Evolutionary conservation across 2,113 vertebrate genomes (phyloP).

Genomic region (Suricata suricatta): DNA sequence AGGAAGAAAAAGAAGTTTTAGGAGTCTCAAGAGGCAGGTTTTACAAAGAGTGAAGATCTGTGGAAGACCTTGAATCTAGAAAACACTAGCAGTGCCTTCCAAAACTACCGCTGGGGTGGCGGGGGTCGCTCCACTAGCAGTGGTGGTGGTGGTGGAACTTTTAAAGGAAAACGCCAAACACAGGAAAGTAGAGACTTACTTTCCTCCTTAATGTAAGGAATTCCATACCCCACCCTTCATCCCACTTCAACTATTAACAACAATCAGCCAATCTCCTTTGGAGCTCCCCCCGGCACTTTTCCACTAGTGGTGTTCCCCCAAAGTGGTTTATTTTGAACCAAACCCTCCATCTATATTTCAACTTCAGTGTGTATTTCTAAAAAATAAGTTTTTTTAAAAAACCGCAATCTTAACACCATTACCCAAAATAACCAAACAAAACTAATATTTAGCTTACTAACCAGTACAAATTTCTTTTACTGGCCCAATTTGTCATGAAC

Average conservation of each 20-base stretch:
- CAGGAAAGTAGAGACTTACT: background rate
- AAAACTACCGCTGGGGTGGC: background rate
- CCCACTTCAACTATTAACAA: background rate
- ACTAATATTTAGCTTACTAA: background rate
- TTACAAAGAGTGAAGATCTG: background rate
- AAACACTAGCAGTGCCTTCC: background rate
- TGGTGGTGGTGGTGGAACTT: background rate
- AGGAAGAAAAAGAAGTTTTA: background rate
- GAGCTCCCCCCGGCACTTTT: background rate
- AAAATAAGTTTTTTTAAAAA: background rate
- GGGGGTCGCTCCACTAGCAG: background rate
- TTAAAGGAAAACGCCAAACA: constrained; percentile 18
- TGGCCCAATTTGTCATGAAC: background rate
- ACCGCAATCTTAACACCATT: background rate
- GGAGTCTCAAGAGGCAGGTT: background rate
- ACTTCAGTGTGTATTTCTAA: background rate
- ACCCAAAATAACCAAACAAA: constrained; percentile 21
- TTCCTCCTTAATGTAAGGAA: background rate
- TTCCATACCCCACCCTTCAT: background rate
- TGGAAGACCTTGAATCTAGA: background rate
- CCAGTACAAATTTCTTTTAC: background rate
- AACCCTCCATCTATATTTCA: background rate
- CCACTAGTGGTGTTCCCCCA: background rate
- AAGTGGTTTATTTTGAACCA: background rate
- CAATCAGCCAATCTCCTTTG: background rate